A percentile compares a stretch with the other conserved stretches of the same genome.
phyloP scores from a whole-genome alignment of 2,797 vertebrate genomes.

The Spheniscus humboldti region DNA sequence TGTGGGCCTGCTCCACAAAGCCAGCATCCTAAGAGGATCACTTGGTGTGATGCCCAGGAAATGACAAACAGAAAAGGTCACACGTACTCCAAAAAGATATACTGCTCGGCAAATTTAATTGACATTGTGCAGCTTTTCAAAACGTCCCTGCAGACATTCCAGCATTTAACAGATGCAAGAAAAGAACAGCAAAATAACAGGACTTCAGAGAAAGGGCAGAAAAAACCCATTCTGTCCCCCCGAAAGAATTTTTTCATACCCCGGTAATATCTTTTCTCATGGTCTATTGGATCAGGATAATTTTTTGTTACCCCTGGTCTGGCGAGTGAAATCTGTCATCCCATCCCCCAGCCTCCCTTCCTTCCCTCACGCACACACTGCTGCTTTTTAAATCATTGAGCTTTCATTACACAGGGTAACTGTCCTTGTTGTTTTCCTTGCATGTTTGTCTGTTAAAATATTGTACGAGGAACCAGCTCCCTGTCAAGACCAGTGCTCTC shows the following conservation, averaged over 20 bases:
- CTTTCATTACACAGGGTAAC: neutral
- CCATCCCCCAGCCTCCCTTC: neutral
- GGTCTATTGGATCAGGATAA: conserved; percentile 12
- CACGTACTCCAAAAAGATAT: conserved; percentile 76
- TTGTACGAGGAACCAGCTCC: neutral
- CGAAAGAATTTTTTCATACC: conserved; percentile 37
- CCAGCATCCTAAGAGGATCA: conserved; percentile 74
- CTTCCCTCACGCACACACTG: neutral
- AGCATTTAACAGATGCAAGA: conserved; percentile 68
- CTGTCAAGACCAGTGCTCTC: neutral
- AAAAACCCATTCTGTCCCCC: neutral
- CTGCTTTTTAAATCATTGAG: conserved; percentile 29
- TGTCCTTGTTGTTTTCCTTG: conserved; percentile 35
- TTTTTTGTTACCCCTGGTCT: conserved; percentile 30
- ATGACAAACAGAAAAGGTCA: conserved; percentile 85
- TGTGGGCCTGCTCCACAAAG: conserved; percentile 69
- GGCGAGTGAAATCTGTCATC: neutral
- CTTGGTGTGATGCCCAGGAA: conserved; percentile 82
- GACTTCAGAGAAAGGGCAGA: conserved; percentile 33
- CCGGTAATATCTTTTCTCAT: conserved; percentile 31
- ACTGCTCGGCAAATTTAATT: conserved; percentile 76
- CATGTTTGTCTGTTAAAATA: conserved; percentile 29
- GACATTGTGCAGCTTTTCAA: conserved; percentile 76
- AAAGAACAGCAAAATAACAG: conserved; percentile 57
- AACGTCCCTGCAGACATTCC: conserved; percentile 68